phyloP scores from a whole-genome alignment of 2,797 vertebrate species.

The Enteromius radiatus region DNA sequence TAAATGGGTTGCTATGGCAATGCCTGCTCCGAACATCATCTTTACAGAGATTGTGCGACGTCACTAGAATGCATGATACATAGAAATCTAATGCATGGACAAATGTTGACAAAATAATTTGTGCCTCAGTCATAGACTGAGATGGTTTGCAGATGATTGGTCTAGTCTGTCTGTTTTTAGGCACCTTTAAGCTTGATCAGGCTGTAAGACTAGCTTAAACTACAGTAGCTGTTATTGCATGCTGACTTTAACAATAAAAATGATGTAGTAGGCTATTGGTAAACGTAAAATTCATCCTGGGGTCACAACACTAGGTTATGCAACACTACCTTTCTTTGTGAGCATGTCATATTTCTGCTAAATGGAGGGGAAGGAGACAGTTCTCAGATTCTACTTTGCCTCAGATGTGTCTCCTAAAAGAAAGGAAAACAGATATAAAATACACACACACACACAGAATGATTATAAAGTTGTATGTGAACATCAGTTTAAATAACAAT shows the following conservation, averaged over 20 bases:
- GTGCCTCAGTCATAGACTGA: neutral
- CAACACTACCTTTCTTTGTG: neutral
- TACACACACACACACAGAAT: neutral
- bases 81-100: neutral
- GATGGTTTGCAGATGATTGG: slow-evolving; percentile 3
- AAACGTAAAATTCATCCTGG: neutral
- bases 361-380: neutral
- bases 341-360: neutral
- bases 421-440: neutral
- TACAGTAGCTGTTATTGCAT: neutral
- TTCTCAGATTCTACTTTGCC: neutral
- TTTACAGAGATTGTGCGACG: slow-evolving; percentile 1
- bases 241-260: neutral
- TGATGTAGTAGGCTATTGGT: neutral
- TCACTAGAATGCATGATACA: neutral
- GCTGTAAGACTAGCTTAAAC: neutral
- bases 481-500: neutral
- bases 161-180: neutral
- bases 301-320: neutral
- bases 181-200: neutral
- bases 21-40: slow-evolving; percentile 54
- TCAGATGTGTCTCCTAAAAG: neutral
- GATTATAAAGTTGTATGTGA: neutral
- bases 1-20: slow-evolving; percentile 71
- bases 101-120: neutral